Evolutionary conservation across 1,140 invertebrate genomes (phyloP).

Genomic region (Heliconius nattereri): DNA sequence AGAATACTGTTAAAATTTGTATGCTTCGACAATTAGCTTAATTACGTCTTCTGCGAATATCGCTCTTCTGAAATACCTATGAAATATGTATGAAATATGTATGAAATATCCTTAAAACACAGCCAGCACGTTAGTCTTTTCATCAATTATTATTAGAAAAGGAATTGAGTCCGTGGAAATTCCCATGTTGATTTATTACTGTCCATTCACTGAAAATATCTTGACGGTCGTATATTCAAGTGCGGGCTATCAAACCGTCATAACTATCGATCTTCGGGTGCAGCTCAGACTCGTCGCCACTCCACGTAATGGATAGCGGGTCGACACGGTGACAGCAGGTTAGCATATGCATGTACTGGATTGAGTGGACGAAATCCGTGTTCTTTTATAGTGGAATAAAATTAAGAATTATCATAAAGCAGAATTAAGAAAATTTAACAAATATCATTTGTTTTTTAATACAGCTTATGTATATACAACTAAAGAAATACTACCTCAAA

Average conservation of each 20-base stretch:
- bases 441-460: no score
- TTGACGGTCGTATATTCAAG: slow-evolving; percentile 32
- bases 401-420: background rate
- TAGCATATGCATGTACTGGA: slow-evolving; percentile 26
- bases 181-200: slow-evolving; percentile 24
- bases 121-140: background rate
- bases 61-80: background rate
- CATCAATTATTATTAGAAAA: slow-evolving; percentile 11
- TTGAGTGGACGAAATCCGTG: slow-evolving; percentile 19
- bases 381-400: background rate
- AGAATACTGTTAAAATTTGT: slow-evolving; percentile 27
- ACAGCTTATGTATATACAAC: no score
- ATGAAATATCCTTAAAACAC: background rate
- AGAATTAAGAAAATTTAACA: no score
- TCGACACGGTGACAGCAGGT: slow-evolving; percentile 23
- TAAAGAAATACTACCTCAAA: no score
- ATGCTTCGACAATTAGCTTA: slow-evolving; percentile 23
- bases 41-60: slow-evolving; percentile 5
- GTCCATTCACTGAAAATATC: slow-evolving; percentile 29
- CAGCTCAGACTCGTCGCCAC: slow-evolving; percentile 46
- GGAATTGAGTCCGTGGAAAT: slow-evolving; percentile 2
- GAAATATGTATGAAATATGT: slow-evolving; percentile 5
- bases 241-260: slow-evolving; percentile 41
- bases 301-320: slow-evolving; percentile 48
- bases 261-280: slow-evolving; percentile 46